These are phyloP conservation scores for Smittia aterrima DNA, from an alignment of 2,888 invertebrate genomes.

Conservation along the genomic window DNA sequence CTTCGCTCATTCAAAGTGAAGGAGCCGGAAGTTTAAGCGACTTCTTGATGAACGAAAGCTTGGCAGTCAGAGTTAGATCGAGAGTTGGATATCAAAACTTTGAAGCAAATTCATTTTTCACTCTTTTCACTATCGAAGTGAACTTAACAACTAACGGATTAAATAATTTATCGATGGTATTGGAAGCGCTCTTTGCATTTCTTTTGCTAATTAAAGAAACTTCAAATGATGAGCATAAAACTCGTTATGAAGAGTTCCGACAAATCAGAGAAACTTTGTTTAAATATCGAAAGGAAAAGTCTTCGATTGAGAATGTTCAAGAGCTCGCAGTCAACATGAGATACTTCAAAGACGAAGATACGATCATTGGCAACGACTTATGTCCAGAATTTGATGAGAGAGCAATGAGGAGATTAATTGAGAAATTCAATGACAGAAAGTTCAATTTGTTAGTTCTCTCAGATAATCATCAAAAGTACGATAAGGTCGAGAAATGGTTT, in stretches of 20 bases:
- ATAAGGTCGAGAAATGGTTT: slow-evolving; percentile 78
- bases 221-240: slow-evolving; percentile 63
- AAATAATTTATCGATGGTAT: too few species aligned
- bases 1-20: slow-evolving; percentile 78
- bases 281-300: slow-evolving; percentile 67
- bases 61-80: slow-evolving; percentile 19
- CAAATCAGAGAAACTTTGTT: slow-evolving; percentile 69
- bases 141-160: slow-evolving; percentile 76
- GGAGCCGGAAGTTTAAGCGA: slow-evolving; percentile 76
- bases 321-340: slow-evolving; percentile 75
- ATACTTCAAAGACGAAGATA: slow-evolving; percentile 73
- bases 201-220: slow-evolving; percentile 67
- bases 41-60: slow-evolving; percentile 69
- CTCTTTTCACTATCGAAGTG: slow-evolving; percentile 70
- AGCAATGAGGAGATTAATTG: neutral
- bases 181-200: slow-evolving; percentile 74
- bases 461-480: slow-evolving; percentile 52
- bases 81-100: slow-evolving; percentile 61
- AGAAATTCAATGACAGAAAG: neutral
- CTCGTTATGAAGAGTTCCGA: slow-evolving; percentile 64
- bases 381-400: slow-evolving; percentile 69
- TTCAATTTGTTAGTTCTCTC: slow-evolving; percentile 46
- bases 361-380: slow-evolving; percentile 70
- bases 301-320: slow-evolving; percentile 76
- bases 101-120: slow-evolving; percentile 62